These are phyloP conservation scores for Chromobotia macracanthus DNA, from an alignment of 2,797 vertebrate species.

Conservation along the genomic window DNA sequence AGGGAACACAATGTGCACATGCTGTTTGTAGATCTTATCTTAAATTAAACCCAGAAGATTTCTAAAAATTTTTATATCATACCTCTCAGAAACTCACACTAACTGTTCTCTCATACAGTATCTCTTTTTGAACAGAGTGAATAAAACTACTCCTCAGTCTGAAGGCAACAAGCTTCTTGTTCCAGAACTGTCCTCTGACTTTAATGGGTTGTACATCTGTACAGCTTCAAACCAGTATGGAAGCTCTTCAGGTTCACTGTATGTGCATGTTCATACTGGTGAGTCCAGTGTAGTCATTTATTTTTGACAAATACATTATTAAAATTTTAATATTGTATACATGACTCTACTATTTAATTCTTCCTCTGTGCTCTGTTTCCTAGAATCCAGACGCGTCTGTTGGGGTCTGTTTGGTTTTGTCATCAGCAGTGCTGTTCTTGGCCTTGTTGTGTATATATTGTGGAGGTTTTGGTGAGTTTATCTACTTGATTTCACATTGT, in stretches of 20 bases:
- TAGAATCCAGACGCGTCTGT: slow-evolving; percentile 15
- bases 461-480: too few relatives aligned
- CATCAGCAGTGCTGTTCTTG: not conserved
- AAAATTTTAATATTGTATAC: not conserved
- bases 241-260: not conserved
- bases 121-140: too few relatives aligned
- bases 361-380: not conserved
- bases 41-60: too few relatives aligned
- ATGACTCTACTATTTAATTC: not conserved
- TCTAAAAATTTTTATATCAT: not conserved
- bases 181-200: too few relatives aligned
- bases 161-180: too few relatives aligned
- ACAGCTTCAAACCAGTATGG: too few relatives aligned
- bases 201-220: too few relatives aligned
- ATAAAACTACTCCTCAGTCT: too few relatives aligned
- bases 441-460: not conserved
- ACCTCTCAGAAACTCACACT: not conserved
- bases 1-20: too few relatives aligned
- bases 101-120: not conserved
- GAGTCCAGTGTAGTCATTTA: not conserved
- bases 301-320: not conserved
- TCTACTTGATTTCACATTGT: not conserved
- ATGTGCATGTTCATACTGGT: slow-evolving; percentile 9
- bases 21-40: too few relatives aligned
- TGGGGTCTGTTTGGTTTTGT: not conserved